A percentile compares a stretch with the other conserved stretches of the same genome.
phyloP scores from a whole-genome alignment of 1,140 invertebrate genomes.

The Phenacoccus solenopsis region DNA sequence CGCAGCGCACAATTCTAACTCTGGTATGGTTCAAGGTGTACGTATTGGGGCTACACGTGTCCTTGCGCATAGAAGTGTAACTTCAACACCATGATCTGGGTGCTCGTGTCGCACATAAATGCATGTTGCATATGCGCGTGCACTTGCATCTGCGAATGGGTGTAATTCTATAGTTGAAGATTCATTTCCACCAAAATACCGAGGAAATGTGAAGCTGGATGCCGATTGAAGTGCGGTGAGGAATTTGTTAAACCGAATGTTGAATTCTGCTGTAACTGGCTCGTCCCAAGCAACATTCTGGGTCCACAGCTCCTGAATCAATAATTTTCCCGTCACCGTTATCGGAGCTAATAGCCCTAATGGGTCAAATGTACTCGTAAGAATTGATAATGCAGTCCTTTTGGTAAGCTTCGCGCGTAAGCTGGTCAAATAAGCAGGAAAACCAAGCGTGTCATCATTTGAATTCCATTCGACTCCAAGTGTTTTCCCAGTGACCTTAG shows the following conservation, averaged over 20 bases:
- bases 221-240: slow-evolving; percentile 18
- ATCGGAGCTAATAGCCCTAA: slow-evolving; percentile 33
- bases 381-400: slow-evolving; percentile 29
- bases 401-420: slow-evolving; percentile 25
- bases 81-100: neutral
- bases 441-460: neutral
- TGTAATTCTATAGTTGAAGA: slow-evolving; percentile 22
- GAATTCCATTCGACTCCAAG: neutral
- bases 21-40: slow-evolving; percentile 27
- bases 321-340: slow-evolving; percentile 31
- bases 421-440: neutral
- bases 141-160: slow-evolving; percentile 28
- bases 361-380: slow-evolving; percentile 34
- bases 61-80: slow-evolving; percentile 21
- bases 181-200: slow-evolving; percentile 19
- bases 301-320: slow-evolving; percentile 33
- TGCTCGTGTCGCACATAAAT: slow-evolving; percentile 25
- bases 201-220: slow-evolving; percentile 23
- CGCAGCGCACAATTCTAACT: slow-evolving; percentile 32
- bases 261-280: slow-evolving; percentile 25
- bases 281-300: slow-evolving; percentile 32
- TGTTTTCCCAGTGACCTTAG: neutral
- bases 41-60: slow-evolving; percentile 27
- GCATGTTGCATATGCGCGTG: slow-evolving; percentile 24
- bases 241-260: slow-evolving; percentile 25